Percentiles rank a stretch among this genome's conserved stretches.
Conservation (phyloP, 2,797 vertebrate genomes). For the Sebastes hopkinsi region DNA sequence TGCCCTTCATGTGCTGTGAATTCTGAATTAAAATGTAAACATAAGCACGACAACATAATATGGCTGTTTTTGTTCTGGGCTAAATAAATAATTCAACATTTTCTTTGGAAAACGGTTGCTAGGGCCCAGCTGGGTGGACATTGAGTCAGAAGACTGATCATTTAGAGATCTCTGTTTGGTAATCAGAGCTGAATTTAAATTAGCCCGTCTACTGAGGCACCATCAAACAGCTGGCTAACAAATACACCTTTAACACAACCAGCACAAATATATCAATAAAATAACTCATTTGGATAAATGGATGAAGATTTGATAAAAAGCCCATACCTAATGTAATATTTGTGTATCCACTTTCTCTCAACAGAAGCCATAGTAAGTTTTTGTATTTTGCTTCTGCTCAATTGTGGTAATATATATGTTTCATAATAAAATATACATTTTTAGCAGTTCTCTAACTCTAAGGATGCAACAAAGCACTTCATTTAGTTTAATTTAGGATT, state of each 20-base stretch:
- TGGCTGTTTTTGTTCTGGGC: conserved; percentile 41
- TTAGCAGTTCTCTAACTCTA: background rate
- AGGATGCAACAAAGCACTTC: background rate
- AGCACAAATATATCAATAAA: background rate
- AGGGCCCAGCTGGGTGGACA: background rate
- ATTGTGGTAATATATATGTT: background rate
- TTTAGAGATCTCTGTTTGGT: background rate
- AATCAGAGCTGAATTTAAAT: background rate
- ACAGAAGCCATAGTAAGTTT: background rate
- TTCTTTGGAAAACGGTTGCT: conserved; percentile 42
- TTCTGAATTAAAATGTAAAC: conserved; percentile 55
- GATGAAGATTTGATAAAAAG: background rate
- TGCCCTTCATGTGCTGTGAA: conserved; percentile 17
- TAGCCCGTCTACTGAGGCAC: background rate
- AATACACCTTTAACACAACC: background rate
- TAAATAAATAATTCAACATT: conserved; percentile 68
- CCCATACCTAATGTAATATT: too few species aligned
- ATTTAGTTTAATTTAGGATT: background rate
- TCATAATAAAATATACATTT: background rate
- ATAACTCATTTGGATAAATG: background rate
- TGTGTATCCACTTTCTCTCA: background rate
- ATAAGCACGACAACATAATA: conserved; percentile 43
- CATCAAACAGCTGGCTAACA: background rate
- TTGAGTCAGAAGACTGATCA: background rate
- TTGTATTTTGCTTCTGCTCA: background rate